Base-by-base conservation (phyloP, 92 coral and sea anemone genomes). In the Diadumene lineata region DNA sequence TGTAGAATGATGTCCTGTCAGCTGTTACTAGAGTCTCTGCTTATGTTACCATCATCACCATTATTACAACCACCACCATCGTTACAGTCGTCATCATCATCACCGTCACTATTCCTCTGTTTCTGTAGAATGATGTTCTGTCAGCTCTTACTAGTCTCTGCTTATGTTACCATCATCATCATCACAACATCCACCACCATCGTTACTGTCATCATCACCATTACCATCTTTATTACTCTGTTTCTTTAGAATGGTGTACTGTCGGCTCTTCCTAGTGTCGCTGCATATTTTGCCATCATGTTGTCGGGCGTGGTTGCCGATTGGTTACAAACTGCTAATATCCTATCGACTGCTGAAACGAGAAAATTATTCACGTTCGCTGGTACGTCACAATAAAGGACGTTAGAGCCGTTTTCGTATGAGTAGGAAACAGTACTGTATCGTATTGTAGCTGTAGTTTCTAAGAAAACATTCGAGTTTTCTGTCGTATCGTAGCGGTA, bases 261-360 rank as follows among this genome's bases (percentile, higher is more conserved):
- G 46, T 94, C 98, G 22, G 94, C 96, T 18, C 69, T 94, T n/a
- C 98, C 98, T 0, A 92, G 79, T 72, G 50, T 81, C 24, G 62
- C 74, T 13, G 58, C 31, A 81, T 93, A 78, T 53, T 3, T 90
- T 22, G 2, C 85, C 51, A 76, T 83, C 28, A 56, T 91, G 27
- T 10, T 66, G 23, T 71, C 70, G 25, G 88, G 92, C 18, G 70
- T 81, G 7, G 53, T 87, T 19, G 89, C 93, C 1, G 98, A 94
- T 70, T 84, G 74, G 84, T 55, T 92, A 58, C 31, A 92, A 1
- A 67, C 69, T 0, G 75, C 43, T 50, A 28, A 67, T 7, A 57
- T 75, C 29, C 64, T 66, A 24, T 60, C 89, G 17, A 91, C 97
- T 11, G 79, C 63, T 63, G 89, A 86, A 55, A 92, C 81, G 10